A percentile compares a stretch with the other conserved stretches of the same genome.
Evolutionary conservation across 1,140 invertebrate genomes (phyloP).

Genomic region (Pemphigus obesinymphae): DNA sequence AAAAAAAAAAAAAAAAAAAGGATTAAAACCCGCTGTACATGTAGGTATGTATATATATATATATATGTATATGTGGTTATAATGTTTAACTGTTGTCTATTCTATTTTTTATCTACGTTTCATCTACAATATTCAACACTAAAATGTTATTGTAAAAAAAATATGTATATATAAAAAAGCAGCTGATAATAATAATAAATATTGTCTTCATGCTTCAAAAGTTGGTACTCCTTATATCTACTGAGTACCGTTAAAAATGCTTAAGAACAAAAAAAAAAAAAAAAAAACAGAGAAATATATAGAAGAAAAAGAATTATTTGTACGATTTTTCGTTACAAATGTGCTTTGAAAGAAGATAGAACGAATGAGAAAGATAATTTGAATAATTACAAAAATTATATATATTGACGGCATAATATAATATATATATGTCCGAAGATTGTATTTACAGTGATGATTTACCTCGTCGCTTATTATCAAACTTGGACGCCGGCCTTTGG

Average conservation of each 20-base stretch:
- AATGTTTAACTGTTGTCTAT: conserved; percentile 13
- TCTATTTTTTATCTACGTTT: conserved; percentile 18
- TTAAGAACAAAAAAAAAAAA: background rate
- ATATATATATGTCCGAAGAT: no score
- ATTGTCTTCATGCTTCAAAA: background rate
- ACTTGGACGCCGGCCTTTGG: conserved; percentile 75
- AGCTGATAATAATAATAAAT: background rate
- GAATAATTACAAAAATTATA: background rate
- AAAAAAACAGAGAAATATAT: background rate
- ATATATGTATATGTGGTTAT: background rate
- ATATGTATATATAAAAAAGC: background rate
- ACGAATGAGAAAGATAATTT: background rate
- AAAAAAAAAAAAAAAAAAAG: no score
- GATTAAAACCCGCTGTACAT: conserved; percentile 8
- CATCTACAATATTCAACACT: conserved; percentile 17
- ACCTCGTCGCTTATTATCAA: conserved; percentile 92
- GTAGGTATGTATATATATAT: background rate
- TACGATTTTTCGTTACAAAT: background rate
- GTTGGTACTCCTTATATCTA: background rate
- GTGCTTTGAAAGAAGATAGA: background rate
- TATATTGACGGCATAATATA: background rate
- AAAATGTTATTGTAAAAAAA: conserved; percentile 3
- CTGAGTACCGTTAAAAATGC: conserved; percentile 6
- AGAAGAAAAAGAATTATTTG: background rate
- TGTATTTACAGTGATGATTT: conserved; percentile 48